Evolutionary conservation across 2,797 vertebrate species (phyloP).

Genomic region (Echiichthys vipera): DNA sequence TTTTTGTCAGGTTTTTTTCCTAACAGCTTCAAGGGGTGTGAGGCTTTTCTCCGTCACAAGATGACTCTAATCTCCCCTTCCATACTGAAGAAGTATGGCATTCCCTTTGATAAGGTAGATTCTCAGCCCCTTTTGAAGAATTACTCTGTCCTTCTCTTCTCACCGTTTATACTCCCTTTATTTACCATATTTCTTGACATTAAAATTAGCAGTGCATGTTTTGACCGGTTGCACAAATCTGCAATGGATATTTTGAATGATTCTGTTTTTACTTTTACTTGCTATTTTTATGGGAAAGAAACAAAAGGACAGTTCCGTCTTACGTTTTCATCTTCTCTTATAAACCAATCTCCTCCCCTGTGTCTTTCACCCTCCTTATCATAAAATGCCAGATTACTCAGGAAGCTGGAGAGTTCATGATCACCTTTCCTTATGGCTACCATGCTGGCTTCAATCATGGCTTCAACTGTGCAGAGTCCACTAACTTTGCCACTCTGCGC

Average conservation of each 20-base stretch:
- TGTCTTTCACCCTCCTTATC: neutral
- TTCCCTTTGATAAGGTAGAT: slow-evolving; percentile 97
- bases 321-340: neutral
- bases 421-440: slow-evolving; percentile 97
- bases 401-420: slow-evolving; percentile 97
- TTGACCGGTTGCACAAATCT: slow-evolving; percentile 20
- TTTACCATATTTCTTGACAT: slow-evolving; percentile 30
- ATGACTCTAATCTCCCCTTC: slow-evolving; percentile 98
- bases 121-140: slow-evolving; percentile 27
- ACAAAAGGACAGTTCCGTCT: neutral
- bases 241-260: neutral
- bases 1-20: slow-evolving; percentile 93
- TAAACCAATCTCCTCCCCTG: neutral
- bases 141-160: neutral
- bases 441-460: slow-evolving; percentile 98
- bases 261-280: slow-evolving; percentile 6
- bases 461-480: slow-evolving; percentile 98
- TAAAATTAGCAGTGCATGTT: slow-evolving; percentile 9
- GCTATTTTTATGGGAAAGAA: neutral
- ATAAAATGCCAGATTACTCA: slow-evolving; percentile 89
- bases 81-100: slow-evolving; percentile 95
- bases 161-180: slow-evolving; percentile 6
- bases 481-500: slow-evolving; percentile 94
- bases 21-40: slow-evolving; percentile 93
- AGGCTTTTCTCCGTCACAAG: slow-evolving; percentile 98